Evolutionary conservation across 2,888 invertebrate genomes (phyloP).

Genomic region (Mimas tiliae): DNA sequence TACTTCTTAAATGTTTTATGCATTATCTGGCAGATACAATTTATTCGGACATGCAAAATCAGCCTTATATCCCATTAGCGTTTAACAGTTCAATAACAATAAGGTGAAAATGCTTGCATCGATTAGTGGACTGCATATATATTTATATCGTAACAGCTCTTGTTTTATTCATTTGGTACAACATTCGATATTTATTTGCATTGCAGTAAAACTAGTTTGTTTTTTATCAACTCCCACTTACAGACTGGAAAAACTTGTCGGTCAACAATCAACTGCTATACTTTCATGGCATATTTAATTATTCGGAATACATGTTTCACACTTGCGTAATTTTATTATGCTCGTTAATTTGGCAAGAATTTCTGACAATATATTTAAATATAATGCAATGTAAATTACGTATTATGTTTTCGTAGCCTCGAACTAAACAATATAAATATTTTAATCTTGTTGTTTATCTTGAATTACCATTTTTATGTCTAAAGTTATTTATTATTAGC

Average conservation of each 20-base stretch:
- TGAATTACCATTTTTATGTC: no score
- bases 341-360: neutral
- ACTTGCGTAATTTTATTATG: neutral
- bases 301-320: neutral
- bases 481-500: no score
- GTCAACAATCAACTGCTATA: neutral
- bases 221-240: slow-evolving; percentile 16
- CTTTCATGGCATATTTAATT: slow-evolving; percentile 10
- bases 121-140: neutral
- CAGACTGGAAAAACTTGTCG: slow-evolving; percentile 13
- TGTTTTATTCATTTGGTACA: slow-evolving; percentile 11
- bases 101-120: neutral
- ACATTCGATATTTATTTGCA: slow-evolving; percentile 17
- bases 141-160: slow-evolving; percentile 1
- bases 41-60: no score
- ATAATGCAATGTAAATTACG: neutral
- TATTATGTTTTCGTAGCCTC: no score
- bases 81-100: neutral
- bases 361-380: neutral
- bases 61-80: no score
- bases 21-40: no score
- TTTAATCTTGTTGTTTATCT: neutral
- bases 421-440: no score
- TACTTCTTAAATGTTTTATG: no score
- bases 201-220: slow-evolving; percentile 18